Evolutionary conservation across 2,797 vertebrate species (phyloP), one percentile per base, ranked within the genome.

Genomic region (Tragopan temminckii): DNA sequence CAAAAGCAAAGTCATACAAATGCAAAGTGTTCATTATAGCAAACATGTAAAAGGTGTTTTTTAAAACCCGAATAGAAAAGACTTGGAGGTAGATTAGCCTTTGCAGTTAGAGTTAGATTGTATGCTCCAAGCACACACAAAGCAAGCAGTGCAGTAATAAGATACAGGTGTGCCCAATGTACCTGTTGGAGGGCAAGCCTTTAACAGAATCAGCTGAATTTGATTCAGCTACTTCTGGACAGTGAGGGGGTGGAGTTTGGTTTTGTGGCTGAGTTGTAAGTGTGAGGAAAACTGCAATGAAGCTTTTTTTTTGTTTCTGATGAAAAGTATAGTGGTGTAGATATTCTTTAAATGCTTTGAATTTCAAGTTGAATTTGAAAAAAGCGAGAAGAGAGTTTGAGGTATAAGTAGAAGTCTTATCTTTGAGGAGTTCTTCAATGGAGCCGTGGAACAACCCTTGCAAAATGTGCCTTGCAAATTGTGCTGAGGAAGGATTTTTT

Each of bases 101-200:
- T 11, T 53, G 7, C 16, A 63, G 17, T 11, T 13, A 21, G 8
- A 38, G 20, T 31, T 33, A 23, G n/a, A 3, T 14, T 23, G 6
- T 9, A 13, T 4, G 16, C 29, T 9, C 31, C 53, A 33, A 5
- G 27, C 1, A 0, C 16, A 8, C 3, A 0, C 17, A 15, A 38
- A 31, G 2, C 11, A 18, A 43, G 53, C 15, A 8, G 7, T 3
- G 17, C 40, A 82, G 59, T 35, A 3, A 1, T 1, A 6, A 40
- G 53, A 12, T 27, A 9, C 21, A 11, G 53, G 11, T 66, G 50
- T 59, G 18, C 11, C 50, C 7, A 3, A 1, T 19, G 13, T 20
- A 11, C 35, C 45, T 64, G 31, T 35, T 75, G 24, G 7, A 46
- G 27, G 33, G 5, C 31, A 53, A 70, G 18, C 16, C n/a, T 78